Evolutionary conservation across 2,797 vertebrate genomes (phyloP).

Genomic region (Tenualosa thibaudeaui): DNA sequence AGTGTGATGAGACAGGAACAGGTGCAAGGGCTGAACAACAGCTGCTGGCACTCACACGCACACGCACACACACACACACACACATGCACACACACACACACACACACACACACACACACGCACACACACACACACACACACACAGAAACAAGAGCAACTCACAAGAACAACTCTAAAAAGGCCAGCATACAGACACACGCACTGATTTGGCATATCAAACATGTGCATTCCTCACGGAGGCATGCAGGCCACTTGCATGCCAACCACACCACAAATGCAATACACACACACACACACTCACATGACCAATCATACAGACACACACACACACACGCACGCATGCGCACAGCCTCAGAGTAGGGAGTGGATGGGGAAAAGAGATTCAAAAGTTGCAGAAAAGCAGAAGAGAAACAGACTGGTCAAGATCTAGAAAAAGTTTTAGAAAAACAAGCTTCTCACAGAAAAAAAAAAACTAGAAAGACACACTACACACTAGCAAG

Average conservation of each 20-base stretch:
- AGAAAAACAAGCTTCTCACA: not conserved
- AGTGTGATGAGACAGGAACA: constrained; percentile 74
- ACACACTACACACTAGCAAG: too few relatives aligned
- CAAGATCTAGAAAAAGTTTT: not conserved
- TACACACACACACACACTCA: not conserved
- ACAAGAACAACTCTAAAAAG: not conserved
- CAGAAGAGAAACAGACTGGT: not conserved
- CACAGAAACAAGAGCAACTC: not conserved
- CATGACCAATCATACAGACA: not conserved
- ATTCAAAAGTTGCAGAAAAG: not conserved
- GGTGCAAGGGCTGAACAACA: constrained; percentile 71
- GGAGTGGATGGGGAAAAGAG: not conserved
- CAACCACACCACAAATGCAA: not conserved
- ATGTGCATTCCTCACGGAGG: not conserved
- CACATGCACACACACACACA: constrained; percentile 29
- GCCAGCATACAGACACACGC: not conserved
- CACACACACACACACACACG: constrained; percentile 36
- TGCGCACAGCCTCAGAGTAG: not conserved
- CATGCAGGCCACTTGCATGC: not conserved
- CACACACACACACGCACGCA: not conserved
- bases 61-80: constrained; percentile 45
- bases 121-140: constrained; percentile 26
- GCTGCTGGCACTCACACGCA: constrained; percentile 62
- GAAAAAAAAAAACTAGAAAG: too few relatives aligned
- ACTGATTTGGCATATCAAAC: not conserved